phyloP scores from a whole-genome alignment of 2,888 invertebrate genomes.

The Lithophane ornitopus region DNA sequence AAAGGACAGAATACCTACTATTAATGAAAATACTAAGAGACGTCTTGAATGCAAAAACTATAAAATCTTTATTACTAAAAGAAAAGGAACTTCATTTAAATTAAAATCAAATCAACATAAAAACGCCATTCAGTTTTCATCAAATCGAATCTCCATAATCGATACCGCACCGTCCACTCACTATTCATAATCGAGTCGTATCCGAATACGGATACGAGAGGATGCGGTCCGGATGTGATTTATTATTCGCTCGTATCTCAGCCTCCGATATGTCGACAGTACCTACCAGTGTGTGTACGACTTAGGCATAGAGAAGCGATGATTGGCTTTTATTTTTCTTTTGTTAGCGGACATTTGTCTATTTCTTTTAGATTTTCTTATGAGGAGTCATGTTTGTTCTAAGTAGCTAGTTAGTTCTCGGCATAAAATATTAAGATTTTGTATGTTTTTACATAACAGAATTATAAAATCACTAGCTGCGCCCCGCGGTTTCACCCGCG shows the following conservation, averaged over 20 bases:
- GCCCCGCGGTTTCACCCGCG: too few relatives aligned
- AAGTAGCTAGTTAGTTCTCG: not conserved
- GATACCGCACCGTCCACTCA: constrained; percentile 28
- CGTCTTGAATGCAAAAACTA: not conserved
- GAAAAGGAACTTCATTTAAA: not conserved
- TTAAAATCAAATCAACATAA: constrained; percentile 7
- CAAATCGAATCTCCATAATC: constrained; percentile 36
- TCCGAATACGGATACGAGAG: constrained; percentile 37
- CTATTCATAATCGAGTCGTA: constrained; percentile 49
- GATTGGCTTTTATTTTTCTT: constrained; percentile 28
- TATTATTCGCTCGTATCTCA: constrained; percentile 53
- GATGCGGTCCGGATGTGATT: constrained; percentile 61
- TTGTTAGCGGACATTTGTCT: constrained; percentile 19
- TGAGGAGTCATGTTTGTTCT: not conserved
- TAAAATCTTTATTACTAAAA: not conserved
- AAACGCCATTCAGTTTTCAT: constrained; percentile 18
- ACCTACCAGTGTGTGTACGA: not conserved
- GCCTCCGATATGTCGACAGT: constrained; percentile 42
- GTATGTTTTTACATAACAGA: not conserved
- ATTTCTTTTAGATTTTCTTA: constrained; percentile 17
- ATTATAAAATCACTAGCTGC: not conserved
- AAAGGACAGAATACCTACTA: not conserved
- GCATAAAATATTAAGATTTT: not conserved
- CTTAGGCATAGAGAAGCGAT: constrained; percentile 34
- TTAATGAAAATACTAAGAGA: not conserved